Percentiles rank a stretch among this genome's conserved stretches.
Evolutionary conservation across 2,888 invertebrate species (phyloP).

Genomic region (Stenolophus ochropezus): DNA sequence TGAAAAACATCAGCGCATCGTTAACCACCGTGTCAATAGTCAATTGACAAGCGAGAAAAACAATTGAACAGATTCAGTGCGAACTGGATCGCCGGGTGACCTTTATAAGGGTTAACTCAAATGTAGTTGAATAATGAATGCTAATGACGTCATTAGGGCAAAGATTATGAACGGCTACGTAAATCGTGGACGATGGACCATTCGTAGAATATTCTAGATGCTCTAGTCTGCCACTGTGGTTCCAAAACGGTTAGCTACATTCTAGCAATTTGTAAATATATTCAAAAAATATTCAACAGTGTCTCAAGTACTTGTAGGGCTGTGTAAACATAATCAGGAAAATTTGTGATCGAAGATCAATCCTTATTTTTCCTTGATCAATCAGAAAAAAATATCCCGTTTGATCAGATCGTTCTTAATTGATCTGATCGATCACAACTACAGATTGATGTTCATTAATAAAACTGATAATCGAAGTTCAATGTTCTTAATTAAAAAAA

Average conservation of each 20-base stretch:
- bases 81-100: slow-evolving; percentile 21
- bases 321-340: too few relatives aligned
- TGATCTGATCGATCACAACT: too few relatives aligned
- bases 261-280: too few relatives aligned
- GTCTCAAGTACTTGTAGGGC: too few relatives aligned
- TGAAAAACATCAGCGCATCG: slow-evolving; percentile 21
- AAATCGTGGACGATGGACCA: neutral
- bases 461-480: too few relatives aligned
- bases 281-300: too few relatives aligned
- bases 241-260: neutral
- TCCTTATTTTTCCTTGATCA: too few relatives aligned
- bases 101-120: slow-evolving; percentile 11
- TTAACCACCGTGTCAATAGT: neutral
- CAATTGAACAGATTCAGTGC: slow-evolving; percentile 21
- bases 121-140: slow-evolving; percentile 16
- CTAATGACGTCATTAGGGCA: slow-evolving; percentile 21
- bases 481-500: too few relatives aligned
- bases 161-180: slow-evolving; percentile 41
- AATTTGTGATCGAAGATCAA: too few relatives aligned
- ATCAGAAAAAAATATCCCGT: too few relatives aligned
- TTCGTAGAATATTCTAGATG: neutral
- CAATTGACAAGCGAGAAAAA: neutral
- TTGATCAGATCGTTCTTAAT: too few relatives aligned
- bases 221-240: neutral
- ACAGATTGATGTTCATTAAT: too few relatives aligned